A percentile compares a stretch with the other conserved stretches of the same genome.
Evolutionary conservation across 2,888 invertebrate species (phyloP).

Genomic region (Eupithecia inturbata): DNA sequence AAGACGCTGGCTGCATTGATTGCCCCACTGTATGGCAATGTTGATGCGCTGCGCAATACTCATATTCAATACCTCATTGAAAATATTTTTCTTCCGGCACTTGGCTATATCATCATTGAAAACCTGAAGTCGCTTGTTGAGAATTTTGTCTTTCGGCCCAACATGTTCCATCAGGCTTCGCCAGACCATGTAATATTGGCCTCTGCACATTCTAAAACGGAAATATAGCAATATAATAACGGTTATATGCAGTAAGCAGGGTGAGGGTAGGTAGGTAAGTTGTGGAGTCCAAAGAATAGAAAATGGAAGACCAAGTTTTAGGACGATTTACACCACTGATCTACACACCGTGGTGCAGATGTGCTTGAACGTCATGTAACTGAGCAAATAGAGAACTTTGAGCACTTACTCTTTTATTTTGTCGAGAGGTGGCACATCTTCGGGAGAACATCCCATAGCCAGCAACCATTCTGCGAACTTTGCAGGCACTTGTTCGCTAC

Average conservation of each 20-base stretch:
- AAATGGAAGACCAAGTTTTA: not conserved
- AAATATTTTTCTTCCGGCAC: conserved; percentile 61
- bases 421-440: conserved; percentile 69
- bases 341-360: not conserved
- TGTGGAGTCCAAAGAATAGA: not conserved
- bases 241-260: not conserved
- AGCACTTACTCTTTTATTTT: conserved; percentile 68
- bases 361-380: not conserved
- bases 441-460: conserved; percentile 73
- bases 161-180: conserved; percentile 75
- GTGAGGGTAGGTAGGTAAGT: not conserved
- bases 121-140: conserved; percentile 67
- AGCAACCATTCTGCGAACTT: conserved; percentile 75
- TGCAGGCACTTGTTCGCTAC: conserved; percentile 69
- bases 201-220: conserved; percentile 61
- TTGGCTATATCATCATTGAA: conserved; percentile 67
- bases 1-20: too few relatives aligned
- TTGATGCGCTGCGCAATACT: too few relatives aligned
- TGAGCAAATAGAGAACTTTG: not conserved
- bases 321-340: not conserved
- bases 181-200: conserved; percentile 78
- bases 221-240: too few relatives aligned
- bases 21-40: too few relatives aligned
- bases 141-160: conserved; percentile 61
- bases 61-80: conserved; percentile 67